phyloP scores from a whole-genome alignment of 37 sponge, comb jelly and placozoan genomes.

The Theonella swinhoei region DNA sequence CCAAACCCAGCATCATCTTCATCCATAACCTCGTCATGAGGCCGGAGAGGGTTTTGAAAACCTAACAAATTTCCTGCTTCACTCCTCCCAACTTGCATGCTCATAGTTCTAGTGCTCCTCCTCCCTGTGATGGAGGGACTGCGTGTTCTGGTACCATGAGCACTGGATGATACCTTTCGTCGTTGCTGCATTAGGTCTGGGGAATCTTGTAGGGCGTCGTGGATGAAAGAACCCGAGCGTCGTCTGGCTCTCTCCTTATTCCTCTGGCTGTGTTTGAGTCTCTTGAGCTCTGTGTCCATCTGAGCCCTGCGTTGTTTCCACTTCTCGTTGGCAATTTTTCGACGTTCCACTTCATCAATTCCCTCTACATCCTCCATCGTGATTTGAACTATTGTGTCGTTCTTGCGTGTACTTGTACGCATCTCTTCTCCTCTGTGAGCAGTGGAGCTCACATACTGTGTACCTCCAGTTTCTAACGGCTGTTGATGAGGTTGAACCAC shows the following conservation, averaged over 20 bases:
- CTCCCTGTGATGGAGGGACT: background rate
- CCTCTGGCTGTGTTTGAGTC: slow-evolving; percentile 14
- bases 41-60: background rate
- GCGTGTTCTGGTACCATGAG: background rate
- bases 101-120: background rate
- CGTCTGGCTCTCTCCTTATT: background rate
- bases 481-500: background rate
- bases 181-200: background rate
- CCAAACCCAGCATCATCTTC: slow-evolving; percentile 10
- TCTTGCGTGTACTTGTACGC: background rate
- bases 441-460: background rate
- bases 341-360: slow-evolving; percentile 27
- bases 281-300: slow-evolving; percentile 39
- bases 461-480: background rate
- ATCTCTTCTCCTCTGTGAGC: background rate
- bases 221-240: slow-evolving; percentile 22
- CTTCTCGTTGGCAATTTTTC: slow-evolving; percentile 19
- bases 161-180: no score
- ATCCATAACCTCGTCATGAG: background rate
- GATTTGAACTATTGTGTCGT: background rate
- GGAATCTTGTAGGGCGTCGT: slow-evolving; percentile 2
- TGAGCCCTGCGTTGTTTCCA: slow-evolving; percentile 24
- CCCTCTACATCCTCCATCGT: slow-evolving; percentile 14
- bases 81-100: background rate
- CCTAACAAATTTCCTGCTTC: background rate